Evolutionary conservation across 2,888 invertebrate genomes (phyloP).

Genomic region (Apotomis capreana): DNA sequence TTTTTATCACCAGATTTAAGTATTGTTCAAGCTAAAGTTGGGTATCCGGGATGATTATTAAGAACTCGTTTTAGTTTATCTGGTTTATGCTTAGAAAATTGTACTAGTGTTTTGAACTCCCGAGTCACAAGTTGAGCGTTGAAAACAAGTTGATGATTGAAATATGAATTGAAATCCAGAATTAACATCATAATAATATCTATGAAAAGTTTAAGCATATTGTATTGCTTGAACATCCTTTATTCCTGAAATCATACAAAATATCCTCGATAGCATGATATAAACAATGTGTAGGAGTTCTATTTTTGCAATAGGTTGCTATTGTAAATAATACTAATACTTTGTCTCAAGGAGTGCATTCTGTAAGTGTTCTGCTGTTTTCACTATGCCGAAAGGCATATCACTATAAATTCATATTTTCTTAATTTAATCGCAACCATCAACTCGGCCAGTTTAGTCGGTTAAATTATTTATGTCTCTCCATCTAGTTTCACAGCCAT

Average conservation of each 20-base stretch:
- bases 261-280: too few species aligned
- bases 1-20: background rate
- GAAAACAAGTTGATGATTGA: background rate
- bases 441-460: constrained; percentile 8
- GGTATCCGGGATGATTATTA: constrained; percentile 30
- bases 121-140: background rate
- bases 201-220: too few species aligned
- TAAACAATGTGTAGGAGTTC: too few species aligned
- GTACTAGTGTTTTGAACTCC: constrained; percentile 5
- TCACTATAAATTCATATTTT: constrained; percentile 1
- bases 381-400: background rate
- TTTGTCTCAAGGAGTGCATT: too few species aligned
- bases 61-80: constrained; percentile 29
- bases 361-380: background rate
- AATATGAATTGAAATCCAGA: too few species aligned
- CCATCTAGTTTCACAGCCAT: constrained; percentile 24
- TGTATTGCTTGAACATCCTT: too few species aligned
- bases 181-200: too few species aligned
- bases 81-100: constrained; percentile 21
- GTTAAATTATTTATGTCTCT: constrained; percentile 24
- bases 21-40: constrained; percentile 26
- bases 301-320: too few species aligned
- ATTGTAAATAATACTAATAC: too few species aligned
- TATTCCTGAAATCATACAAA: too few species aligned
- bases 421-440: background rate